Conservation (phyloP, 2,888 invertebrate species). For the Tiphia femorata region DNA sequence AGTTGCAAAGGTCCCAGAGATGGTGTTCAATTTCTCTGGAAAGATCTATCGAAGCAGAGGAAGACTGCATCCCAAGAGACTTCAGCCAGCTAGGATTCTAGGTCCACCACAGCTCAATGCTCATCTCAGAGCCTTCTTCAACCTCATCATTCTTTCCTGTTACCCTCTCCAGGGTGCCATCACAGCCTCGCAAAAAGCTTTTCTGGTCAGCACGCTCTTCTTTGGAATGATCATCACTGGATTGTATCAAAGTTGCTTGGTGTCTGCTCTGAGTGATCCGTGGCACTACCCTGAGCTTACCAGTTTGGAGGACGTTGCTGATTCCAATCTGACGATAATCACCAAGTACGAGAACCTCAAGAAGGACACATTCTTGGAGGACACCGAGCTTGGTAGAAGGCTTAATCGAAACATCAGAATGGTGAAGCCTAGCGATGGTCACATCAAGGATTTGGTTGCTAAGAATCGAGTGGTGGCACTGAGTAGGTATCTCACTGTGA, state of each 20-base stretch:
- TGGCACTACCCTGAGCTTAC: conserved; percentile 43
- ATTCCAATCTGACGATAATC: conserved; percentile 36
- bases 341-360: conserved; percentile 53
- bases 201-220: conserved; percentile 43
- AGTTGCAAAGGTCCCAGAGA: no score
- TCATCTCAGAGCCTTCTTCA: conserved; percentile 12
- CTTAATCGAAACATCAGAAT: conserved; percentile 19
- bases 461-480: conserved; percentile 27
- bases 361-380: conserved; percentile 24
- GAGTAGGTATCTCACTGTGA: conserved; percentile 28
- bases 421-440: not conserved
- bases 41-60: no score
- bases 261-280: conserved; percentile 50
- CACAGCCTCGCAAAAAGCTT: conserved; percentile 32
- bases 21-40: no score
- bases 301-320: conserved; percentile 44
- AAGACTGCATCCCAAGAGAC: no score
- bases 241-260: conserved; percentile 46
- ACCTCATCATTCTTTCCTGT: conserved; percentile 33
- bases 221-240: conserved; percentile 43
- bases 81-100: no score
- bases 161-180: conserved; percentile 36
- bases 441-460: conserved; percentile 35
- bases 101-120: conserved; percentile 35
- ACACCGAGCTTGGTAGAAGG: conserved; percentile 14